Percentiles rank a stretch among this genome's conserved stretches.
Evolutionary conservation across 2,113 vertebrate species (phyloP).

Genomic region (Ictalurus punctatus): DNA sequence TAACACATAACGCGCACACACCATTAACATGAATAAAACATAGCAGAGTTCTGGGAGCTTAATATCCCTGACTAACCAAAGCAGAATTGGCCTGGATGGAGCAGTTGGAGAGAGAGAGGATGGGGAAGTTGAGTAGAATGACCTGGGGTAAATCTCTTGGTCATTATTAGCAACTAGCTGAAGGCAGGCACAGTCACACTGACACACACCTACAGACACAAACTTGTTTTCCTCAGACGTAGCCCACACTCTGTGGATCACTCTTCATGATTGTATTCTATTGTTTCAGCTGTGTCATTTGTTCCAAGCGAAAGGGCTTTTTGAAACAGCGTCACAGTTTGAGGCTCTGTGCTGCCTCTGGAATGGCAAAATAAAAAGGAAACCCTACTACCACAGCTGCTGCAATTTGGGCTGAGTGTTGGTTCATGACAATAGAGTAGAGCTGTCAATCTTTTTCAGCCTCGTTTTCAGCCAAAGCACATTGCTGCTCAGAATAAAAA

Average conservation of each 20-base stretch:
- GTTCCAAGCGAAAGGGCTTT: slow-evolving; percentile 22
- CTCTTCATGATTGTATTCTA: slow-evolving; percentile 13
- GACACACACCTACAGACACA: slow-evolving; percentile 9
- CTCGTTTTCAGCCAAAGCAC: slow-evolving; percentile 8
- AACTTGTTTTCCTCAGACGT: neutral
- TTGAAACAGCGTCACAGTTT: slow-evolving; percentile 20
- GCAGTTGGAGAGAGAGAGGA: neutral
- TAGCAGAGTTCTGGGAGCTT: slow-evolving; percentile 15
- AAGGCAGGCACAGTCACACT: neutral
- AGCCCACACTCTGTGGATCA: neutral
- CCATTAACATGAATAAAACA: slow-evolving; percentile 43
- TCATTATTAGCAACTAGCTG: slow-evolving; percentile 24
- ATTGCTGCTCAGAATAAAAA: neutral
- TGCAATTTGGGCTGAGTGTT: slow-evolving; percentile 8
- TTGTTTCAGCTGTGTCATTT: slow-evolving; percentile 33
- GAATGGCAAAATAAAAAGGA: neutral
- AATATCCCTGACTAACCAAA: slow-evolving; percentile 23
- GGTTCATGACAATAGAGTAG: slow-evolving; percentile 6
- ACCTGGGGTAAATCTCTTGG: slow-evolving; percentile 16
- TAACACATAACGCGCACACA: slow-evolving; percentile 15
- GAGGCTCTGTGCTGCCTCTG: slow-evolving; percentile 1
- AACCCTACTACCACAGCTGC: slow-evolving; percentile 9
- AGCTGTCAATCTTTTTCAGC: slow-evolving; percentile 7
- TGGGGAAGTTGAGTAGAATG: neutral
- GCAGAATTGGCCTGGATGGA: neutral